These are phyloP conservation scores for Sesamia nonagrioides DNA, from an alignment of 1,140 invertebrate genomes.

Conservation along the genomic window DNA sequence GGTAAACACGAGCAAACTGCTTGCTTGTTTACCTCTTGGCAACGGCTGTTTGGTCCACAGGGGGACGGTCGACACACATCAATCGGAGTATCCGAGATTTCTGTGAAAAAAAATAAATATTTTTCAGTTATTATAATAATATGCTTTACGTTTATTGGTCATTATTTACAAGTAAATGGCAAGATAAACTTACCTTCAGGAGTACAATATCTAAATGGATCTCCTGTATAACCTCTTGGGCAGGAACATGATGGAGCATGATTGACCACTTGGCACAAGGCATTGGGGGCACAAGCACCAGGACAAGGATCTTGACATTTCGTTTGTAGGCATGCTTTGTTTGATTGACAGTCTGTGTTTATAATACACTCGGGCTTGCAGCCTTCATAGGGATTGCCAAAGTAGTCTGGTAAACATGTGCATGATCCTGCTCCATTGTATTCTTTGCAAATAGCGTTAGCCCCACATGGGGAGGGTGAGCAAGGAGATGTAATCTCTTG, in stretches of 20 bases:
- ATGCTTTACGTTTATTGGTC: background rate
- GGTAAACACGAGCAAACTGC: conserved; percentile 90
- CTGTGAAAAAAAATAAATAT: conserved; percentile 60
- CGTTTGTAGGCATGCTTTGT: conserved; percentile 90
- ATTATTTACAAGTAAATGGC: background rate
- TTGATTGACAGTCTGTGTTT: conserved; percentile 91
- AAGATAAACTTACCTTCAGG: conserved; percentile 87
- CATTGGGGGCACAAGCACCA: conserved; percentile 92
- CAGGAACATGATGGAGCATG: conserved; percentile 93
- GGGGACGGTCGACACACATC: conserved; percentile 90
- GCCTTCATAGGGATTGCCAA: conserved; percentile 92
- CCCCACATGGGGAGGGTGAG: conserved; percentile 92
- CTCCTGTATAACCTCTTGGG: conserved; percentile 90
- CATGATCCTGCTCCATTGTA: conserved; percentile 92
- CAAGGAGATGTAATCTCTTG: conserved; percentile 89
- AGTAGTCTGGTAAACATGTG: conserved; percentile 91
- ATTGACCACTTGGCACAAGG: conserved; percentile 92
- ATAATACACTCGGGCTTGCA: conserved; percentile 92
- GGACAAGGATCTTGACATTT: conserved; percentile 92
- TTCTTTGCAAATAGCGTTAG: conserved; percentile 93
- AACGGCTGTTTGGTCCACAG: conserved; percentile 91
- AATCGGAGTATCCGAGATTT: conserved; percentile 71
- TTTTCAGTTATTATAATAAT: background rate
- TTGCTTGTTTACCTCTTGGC: conserved; percentile 88
- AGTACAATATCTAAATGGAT: conserved; percentile 90